Conservation (phyloP, 2,888 invertebrate species). For the Caenorhabditis virilis region DNA sequence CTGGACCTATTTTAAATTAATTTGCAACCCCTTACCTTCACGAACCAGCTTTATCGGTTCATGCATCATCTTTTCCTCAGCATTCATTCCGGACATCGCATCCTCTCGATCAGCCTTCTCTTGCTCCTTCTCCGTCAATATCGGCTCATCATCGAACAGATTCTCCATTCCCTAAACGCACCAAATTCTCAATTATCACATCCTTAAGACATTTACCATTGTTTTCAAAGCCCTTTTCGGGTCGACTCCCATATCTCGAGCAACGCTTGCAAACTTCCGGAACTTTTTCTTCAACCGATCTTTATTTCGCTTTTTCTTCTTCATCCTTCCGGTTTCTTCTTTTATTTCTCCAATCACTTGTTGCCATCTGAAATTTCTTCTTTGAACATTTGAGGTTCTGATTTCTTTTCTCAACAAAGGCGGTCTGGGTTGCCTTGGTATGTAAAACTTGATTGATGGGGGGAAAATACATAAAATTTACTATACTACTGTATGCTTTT, state of each 20-base stretch:
- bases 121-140: constrained; percentile 34
- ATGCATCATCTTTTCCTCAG: constrained; percentile 45
- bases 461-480: too few species aligned
- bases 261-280: constrained; percentile 31
- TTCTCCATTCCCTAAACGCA: constrained; percentile 43
- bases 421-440: too few species aligned
- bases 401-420: too few species aligned
- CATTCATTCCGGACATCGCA: constrained; percentile 32
- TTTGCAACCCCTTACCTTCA: too few species aligned
- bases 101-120: constrained; percentile 26
- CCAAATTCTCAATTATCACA: too few species aligned
- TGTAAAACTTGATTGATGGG: too few species aligned
- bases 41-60: constrained; percentile 57
- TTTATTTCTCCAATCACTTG: constrained; percentile 42
- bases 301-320: constrained; percentile 42
- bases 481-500: too few species aligned
- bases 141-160: constrained; percentile 38
- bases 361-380: constrained; percentile 54
- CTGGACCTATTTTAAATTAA: too few species aligned
- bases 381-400: too few species aligned
- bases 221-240: constrained; percentile 2
- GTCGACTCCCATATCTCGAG: constrained; percentile 36
- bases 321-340: too few species aligned
- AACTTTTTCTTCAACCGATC: constrained; percentile 48
- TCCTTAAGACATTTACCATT: too few species aligned